phyloP scores from a whole-genome alignment of 2,888 invertebrate genomes.

The Argyra leucocephala region DNA sequence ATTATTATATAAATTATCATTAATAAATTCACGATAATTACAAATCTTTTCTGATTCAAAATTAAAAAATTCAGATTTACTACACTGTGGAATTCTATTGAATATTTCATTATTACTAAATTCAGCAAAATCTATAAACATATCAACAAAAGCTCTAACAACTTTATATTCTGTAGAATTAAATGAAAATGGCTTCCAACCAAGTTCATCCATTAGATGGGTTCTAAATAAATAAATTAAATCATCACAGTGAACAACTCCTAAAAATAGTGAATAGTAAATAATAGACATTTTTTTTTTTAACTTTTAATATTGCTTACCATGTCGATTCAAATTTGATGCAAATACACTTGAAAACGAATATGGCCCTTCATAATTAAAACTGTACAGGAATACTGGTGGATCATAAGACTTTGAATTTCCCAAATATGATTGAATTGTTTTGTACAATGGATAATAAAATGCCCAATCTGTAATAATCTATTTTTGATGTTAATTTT shows the following conservation, averaged over 20 bases:
- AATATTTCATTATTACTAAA: conserved; percentile 34
- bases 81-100: conserved; percentile 17
- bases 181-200: conserved; percentile 28
- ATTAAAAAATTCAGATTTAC: conserved; percentile 23
- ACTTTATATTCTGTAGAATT: conserved; percentile 37
- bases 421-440: conserved; percentile 29
- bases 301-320: too few relatives aligned
- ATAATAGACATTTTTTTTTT: too few relatives aligned
- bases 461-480: conserved; percentile 47
- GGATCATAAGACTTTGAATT: conserved; percentile 27
- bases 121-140: conserved; percentile 46
- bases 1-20: conserved; percentile 19
- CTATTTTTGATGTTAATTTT: conserved; percentile 28
- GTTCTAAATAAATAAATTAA: conserved; percentile 46
- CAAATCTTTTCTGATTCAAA: conserved; percentile 29
- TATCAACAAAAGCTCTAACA: conserved; percentile 37
- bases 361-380: conserved; percentile 43
- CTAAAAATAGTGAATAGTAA: conserved; percentile 28
- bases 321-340: conserved; percentile 31
- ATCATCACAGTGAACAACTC: conserved; percentile 48
- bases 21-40: conserved; percentile 35
- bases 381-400: conserved; percentile 46
- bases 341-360: conserved; percentile 44
- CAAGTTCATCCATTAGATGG: conserved; percentile 39
- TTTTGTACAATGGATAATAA: conserved; percentile 43